These are phyloP conservation scores for Saccostrea glomerata DNA, from an alignment of 1,140 invertebrate genomes.

Conservation along the genomic window DNA sequence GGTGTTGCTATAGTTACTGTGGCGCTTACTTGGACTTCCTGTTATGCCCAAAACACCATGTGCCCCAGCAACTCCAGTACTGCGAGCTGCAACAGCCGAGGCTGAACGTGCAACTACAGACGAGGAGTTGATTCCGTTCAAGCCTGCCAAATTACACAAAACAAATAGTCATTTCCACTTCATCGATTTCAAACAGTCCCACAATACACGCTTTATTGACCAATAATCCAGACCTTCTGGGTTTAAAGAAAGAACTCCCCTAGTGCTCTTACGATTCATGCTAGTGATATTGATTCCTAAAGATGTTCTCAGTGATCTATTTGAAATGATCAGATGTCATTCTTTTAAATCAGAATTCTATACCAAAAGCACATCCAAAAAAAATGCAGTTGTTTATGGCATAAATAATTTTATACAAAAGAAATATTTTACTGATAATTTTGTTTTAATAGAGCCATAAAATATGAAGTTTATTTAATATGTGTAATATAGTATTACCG, in stretches of 20 bases:
- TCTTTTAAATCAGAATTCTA: background rate
- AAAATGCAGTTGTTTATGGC: background rate
- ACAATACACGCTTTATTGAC: background rate
- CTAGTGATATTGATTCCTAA: background rate
- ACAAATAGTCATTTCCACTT: background rate
- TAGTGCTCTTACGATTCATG: background rate
- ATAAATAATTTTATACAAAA: background rate
- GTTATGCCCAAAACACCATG: slow-evolving; percentile 45
- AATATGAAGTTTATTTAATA: background rate
- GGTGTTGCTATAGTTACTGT: slow-evolving; percentile 11
- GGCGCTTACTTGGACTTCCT: slow-evolving; percentile 49
- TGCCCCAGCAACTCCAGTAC: slow-evolving; percentile 37
- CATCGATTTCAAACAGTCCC: background rate
- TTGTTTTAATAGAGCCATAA: background rate
- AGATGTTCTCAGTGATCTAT: background rate
- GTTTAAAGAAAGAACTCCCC: background rate
- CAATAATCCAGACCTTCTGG: background rate
- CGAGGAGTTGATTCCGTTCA: slow-evolving; percentile 23
- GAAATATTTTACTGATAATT: background rate
- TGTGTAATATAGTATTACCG: background rate
- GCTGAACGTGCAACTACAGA: slow-evolving; percentile 41
- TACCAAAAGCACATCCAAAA: background rate
- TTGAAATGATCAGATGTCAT: background rate
- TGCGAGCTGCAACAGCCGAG: slow-evolving; percentile 46
- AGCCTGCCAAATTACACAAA: slow-evolving; percentile 38